Evolutionary conservation across 2,797 vertebrate genomes (phyloP).

Genomic region (Threskiornis aethiopicus): DNA sequence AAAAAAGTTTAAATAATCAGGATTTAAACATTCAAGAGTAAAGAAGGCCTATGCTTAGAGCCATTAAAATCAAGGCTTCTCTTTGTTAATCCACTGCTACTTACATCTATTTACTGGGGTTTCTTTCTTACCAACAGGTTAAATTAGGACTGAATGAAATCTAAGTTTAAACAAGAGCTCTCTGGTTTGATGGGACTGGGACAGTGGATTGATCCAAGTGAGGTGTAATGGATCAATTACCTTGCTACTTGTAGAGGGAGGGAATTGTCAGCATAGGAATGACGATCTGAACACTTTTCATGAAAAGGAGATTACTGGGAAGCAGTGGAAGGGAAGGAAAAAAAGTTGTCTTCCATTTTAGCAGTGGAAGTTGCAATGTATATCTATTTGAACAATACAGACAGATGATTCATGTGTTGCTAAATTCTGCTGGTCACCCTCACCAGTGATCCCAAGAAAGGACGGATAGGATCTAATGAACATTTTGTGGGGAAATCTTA

Average conservation of each 20-base stretch:
- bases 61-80: background rate
- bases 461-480: background rate
- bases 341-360: background rate
- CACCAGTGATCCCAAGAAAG: background rate
- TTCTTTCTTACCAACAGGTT: background rate
- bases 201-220: background rate
- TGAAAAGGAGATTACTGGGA: background rate
- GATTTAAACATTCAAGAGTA: background rate
- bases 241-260: background rate
- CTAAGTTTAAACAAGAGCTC: background rate
- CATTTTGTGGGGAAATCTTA: background rate
- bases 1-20: background rate
- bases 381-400: fast-evolving
- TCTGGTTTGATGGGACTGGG: background rate
- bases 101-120: background rate
- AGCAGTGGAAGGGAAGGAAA: background rate
- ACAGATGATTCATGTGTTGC: background rate
- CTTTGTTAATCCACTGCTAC: background rate
- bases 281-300: background rate
- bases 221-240: background rate
- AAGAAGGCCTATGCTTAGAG: background rate
- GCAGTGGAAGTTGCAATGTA: background rate
- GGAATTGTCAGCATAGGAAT: background rate
- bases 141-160: background rate
- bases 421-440: background rate